Base-by-base conservation (phyloP, 2,888 invertebrate genomes). In the Pammene fasciana region DNA sequence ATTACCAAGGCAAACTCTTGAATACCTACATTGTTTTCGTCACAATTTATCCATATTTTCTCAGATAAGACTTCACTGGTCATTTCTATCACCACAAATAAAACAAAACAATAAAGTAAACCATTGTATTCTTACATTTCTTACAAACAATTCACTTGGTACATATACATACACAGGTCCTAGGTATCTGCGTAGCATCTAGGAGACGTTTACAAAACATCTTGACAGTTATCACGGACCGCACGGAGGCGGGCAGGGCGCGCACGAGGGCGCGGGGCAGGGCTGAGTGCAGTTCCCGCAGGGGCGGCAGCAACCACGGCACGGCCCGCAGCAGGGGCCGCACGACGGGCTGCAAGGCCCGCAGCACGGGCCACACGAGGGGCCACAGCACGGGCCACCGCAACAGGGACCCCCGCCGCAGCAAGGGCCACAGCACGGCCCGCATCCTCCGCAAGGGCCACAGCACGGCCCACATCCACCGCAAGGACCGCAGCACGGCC, bases 381-480 rank as follows among this genome's bases (percentile, higher is more conserved):
- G 16, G 14, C 56, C 56, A 11, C 56, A 38, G 16, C 56, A 56
- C 5, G 34, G 34, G 0, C 54, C 54, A 5, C 54, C 34, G 11
- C 54, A n/a, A 7, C 54, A 50, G 16, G 16, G 16, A 8, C 50
- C 38, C 9, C 38, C 6, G 1, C 38, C 38, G 6, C 52, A 52
- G 26, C 18, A 52, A 16, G 36, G 36, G 0, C 16, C 41, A 41
- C 56, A 41, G 14, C 38, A 36, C 26, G 34, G 71, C 16, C 52
- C 56, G 52, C 18, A 46, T 43, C 43, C 56, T 0, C 54, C 62
- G 48, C 56, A 59, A 16, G 54, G 54, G n/a, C 45, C 48, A 1
- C 57, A 38, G 38, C 46, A 74, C 0, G 89, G 90, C 0, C 89
- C 90, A 67, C 90, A 90, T 5, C 81, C 79, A 1, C 78, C 82